Percentiles rank a stretch among this genome's conserved stretches.
phyloP scores from a whole-genome alignment of 2,888 invertebrate genomes.

The Thecophora atra region DNA sequence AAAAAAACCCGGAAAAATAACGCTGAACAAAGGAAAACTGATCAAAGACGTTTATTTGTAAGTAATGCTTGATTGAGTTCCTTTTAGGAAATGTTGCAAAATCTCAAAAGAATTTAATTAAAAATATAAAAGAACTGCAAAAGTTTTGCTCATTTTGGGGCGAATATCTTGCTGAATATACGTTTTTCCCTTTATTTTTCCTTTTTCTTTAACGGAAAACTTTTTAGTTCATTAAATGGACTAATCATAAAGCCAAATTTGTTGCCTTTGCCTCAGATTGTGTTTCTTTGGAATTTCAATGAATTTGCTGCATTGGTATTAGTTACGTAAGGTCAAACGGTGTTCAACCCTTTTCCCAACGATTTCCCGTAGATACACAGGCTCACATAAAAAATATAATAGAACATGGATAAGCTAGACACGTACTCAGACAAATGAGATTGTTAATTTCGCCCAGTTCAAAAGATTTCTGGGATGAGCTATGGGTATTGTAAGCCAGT shows the following conservation, averaged over 20 bases:
- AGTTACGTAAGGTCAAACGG: constrained; percentile 5
- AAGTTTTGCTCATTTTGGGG: too few species aligned
- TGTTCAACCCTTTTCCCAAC: constrained; percentile 2
- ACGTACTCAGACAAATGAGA: constrained; percentile 18
- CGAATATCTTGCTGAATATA: too few species aligned
- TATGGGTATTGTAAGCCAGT: background rate
- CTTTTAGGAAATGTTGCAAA: too few species aligned
- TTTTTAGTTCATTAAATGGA: constrained; percentile 1
- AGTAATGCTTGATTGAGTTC: too few species aligned
- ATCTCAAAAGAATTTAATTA: too few species aligned
- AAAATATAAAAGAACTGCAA: too few species aligned
- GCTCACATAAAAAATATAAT: background rate
- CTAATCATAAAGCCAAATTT: background rate
- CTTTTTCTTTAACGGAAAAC: too few species aligned
- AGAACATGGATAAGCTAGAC: background rate
- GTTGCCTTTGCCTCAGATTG: background rate
- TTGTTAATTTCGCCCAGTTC: constrained; percentile 20
- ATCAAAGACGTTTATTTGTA: too few species aligned
- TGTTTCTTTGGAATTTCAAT: background rate
- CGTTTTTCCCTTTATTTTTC: too few species aligned
- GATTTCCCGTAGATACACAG: background rate
- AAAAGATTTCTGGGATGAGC: background rate
- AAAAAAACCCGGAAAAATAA: too few species aligned
- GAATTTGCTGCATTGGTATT: background rate
- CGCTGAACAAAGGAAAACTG: too few species aligned